phyloP scores from a whole-genome alignment of 2,888 invertebrate genomes.

The Leucoma salicis region DNA sequence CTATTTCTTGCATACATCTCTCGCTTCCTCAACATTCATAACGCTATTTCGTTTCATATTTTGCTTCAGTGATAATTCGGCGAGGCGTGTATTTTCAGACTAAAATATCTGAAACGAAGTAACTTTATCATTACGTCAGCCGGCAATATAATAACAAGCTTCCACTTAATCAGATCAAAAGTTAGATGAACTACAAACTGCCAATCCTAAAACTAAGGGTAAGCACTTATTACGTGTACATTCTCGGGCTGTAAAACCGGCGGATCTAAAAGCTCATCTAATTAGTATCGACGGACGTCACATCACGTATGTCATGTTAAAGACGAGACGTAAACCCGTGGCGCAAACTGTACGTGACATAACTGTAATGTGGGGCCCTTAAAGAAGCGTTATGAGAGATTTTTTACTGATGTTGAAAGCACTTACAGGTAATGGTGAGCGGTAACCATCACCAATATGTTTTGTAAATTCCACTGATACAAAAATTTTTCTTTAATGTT shows the following conservation, averaged over 20 bases:
- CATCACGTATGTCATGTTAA: slow-evolving; percentile 28
- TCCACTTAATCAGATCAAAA: slow-evolving; percentile 43
- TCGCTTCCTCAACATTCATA: too few species aligned
- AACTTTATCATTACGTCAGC: slow-evolving; percentile 8
- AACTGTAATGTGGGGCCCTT: slow-evolving; percentile 17
- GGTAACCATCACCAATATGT: too few species aligned
- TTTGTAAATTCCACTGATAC: too few species aligned
- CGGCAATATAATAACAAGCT: slow-evolving; percentile 40
- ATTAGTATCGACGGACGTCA: slow-evolving; percentile 47
- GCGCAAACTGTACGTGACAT: slow-evolving; percentile 39
- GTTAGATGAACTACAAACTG: slow-evolving; percentile 53
- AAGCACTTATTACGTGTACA: slow-evolving; percentile 46
- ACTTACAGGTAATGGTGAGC: too few species aligned
- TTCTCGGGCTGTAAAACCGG: slow-evolving; percentile 44
- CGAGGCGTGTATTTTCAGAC: too few species aligned
- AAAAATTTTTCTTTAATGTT: too few species aligned
- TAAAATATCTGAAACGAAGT: background rate
- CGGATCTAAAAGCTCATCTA: slow-evolving; percentile 45
- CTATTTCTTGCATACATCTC: too few species aligned
- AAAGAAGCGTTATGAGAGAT: slow-evolving; percentile 5
- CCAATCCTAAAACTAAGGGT: slow-evolving; percentile 39
- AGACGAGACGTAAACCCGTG: slow-evolving; percentile 39
- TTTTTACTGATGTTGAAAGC: too few species aligned
- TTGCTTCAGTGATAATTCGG: too few species aligned
- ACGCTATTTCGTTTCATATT: too few species aligned